A percentile compares a stretch with the other conserved stretches of the same genome.
Evolutionary conservation across 1,140 invertebrate genomes (phyloP).

Genomic region (Orchesella cincta): DNA sequence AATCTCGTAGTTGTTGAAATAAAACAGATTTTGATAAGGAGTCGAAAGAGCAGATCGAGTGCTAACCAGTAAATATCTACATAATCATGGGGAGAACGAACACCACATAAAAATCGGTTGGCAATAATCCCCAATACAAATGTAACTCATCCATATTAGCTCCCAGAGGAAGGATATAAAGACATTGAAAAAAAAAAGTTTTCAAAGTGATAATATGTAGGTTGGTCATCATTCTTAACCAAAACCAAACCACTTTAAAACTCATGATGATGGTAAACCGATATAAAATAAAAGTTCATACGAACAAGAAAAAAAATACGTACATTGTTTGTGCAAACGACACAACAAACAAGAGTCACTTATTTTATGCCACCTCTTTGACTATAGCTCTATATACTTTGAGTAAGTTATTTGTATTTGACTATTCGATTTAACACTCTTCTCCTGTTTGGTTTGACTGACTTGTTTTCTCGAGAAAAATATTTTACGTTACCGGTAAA

Average conservation of each 20-base stretch:
- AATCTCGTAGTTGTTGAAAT: not conserved
- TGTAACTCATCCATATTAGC: too few species aligned
- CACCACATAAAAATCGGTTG: too few species aligned
- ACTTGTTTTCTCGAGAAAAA: slow-evolving; percentile 16
- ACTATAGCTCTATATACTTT: not conserved
- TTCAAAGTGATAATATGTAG: too few species aligned
- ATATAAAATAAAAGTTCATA: too few species aligned
- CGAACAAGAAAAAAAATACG: too few species aligned
- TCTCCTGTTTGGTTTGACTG: not conserved
- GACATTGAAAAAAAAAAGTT: too few species aligned
- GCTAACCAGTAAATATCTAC: too few species aligned
- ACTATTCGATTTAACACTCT: not conserved
- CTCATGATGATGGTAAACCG: not conserved
- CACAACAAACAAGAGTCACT: too few species aligned
- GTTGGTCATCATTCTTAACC: not conserved
- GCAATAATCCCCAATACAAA: too few species aligned
- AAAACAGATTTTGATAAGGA: not conserved
- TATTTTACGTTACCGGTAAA: slow-evolving; percentile 6
- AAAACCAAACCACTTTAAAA: not conserved
- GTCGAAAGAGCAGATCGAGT: not conserved
- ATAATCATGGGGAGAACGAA: too few species aligned
- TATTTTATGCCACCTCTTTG: not conserved
- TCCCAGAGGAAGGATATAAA: too few species aligned
- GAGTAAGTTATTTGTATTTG: not conserved
- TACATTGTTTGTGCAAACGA: too few species aligned